Evolutionary conservation across 2,113 vertebrate species (phyloP).

Genomic region (Vulpes lagopus): DNA sequence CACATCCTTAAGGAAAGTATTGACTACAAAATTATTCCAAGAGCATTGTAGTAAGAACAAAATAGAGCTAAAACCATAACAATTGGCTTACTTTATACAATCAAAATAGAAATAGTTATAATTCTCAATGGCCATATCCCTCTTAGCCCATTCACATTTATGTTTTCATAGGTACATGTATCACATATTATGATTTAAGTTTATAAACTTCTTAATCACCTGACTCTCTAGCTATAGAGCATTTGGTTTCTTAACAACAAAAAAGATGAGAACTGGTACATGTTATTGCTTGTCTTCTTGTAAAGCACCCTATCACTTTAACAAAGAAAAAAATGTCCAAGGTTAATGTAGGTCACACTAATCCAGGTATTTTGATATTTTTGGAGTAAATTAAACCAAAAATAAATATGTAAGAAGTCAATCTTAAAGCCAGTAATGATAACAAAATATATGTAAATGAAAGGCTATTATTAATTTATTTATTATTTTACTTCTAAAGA

Average conservation of each 20-base stretch:
- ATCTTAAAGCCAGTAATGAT: conserved; percentile 81
- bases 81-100: background rate
- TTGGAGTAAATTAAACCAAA: conserved; percentile 84
- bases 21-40: background rate
- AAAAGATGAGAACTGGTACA: background rate
- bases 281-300: conserved; percentile 20
- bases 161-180: background rate
- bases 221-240: conserved; percentile 19
- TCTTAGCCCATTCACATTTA: background rate
- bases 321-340: conserved; percentile 79
- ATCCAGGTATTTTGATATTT: conserved; percentile 86
- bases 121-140: background rate
- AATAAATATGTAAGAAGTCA: conserved; percentile 85
- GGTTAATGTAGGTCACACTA: conserved; percentile 83
- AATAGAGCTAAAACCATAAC: background rate
- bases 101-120: background rate
- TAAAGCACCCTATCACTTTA: conserved; percentile 72
- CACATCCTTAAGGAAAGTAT: background rate
- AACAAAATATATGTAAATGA: conserved; percentile 85
- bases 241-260: conserved; percentile 68
- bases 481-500: background rate
- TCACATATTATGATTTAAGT: background rate
- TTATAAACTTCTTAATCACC: conserved; percentile 59
- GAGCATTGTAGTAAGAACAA: background rate
- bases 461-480: conserved; percentile 79